phyloP scores from a whole-genome alignment of 1,140 invertebrate species.

The Muscidifurax raptorellus region DNA sequence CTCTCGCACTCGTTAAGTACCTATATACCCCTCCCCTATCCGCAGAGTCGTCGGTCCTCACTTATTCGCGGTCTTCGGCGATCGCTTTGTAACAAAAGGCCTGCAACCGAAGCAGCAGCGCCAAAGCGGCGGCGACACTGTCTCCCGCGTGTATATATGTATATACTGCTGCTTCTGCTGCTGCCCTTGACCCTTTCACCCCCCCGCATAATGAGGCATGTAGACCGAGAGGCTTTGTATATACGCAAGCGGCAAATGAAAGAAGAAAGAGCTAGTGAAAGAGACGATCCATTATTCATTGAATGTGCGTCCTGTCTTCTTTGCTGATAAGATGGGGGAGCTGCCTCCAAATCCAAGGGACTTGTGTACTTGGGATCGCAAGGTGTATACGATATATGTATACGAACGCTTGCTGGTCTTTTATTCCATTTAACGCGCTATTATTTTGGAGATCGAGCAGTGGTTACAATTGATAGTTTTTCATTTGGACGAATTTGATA shows the following conservation, averaged over 20 bases:
- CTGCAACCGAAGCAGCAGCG: not conserved
- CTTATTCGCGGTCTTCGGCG: constrained; percentile 2
- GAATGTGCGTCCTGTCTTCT: constrained; percentile 54
- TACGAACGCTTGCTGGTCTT: no score
- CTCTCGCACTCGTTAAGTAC: not conserved
- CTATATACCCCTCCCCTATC: not conserved
- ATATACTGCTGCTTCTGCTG: not conserved
- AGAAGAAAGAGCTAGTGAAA: constrained; percentile 27
- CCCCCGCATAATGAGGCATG: constrained; percentile 69
- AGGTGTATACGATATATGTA: no score
- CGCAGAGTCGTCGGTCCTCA: not conserved
- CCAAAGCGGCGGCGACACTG: not conserved
- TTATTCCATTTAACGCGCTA: no score
- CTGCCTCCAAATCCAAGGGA: not conserved
- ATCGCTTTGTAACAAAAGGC: constrained; percentile 51
- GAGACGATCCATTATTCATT: constrained; percentile 71
- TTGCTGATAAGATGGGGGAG: not conserved
- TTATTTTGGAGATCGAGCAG: no score
- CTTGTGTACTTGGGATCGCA: no score
- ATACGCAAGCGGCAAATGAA: not conserved
- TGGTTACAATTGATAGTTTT: no score
- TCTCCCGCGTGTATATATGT: not conserved
- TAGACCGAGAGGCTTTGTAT: not conserved
- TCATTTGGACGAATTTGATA: no score
- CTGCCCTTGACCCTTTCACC: constrained; percentile 71